Evolutionary conservation across 2,113 vertebrate genomes (phyloP).

Genomic region (Ranitomeya variabilis): DNA sequence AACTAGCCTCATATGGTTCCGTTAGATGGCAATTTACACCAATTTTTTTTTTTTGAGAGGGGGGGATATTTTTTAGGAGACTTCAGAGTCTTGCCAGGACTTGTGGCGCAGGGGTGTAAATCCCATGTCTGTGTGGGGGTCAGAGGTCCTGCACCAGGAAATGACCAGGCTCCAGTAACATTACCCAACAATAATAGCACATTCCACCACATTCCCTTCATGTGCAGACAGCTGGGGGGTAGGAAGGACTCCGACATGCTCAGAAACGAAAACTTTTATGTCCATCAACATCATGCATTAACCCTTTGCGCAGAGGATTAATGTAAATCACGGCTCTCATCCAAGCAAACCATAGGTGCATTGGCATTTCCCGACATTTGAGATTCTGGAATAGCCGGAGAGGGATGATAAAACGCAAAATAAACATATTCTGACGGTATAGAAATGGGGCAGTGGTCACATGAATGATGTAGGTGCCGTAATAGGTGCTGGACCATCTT

Average conservation of each 20-base stretch:
- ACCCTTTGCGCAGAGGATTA: background rate
- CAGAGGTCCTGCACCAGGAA: conserved; percentile 49
- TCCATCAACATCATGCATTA: conserved; percentile 12
- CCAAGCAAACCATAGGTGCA: background rate
- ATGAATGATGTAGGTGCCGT: too few species aligned
- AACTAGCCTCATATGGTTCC: too few species aligned
- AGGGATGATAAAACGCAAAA: background rate
- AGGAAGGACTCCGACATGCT: conserved; percentile 16
- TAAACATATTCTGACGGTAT: background rate
- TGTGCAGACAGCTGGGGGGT: background rate
- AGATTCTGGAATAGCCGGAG: background rate
- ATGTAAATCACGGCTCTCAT: background rate
- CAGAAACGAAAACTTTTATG: conserved; percentile 8
- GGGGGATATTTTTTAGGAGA: background rate
- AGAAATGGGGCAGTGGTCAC: too few species aligned
- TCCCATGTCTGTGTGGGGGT: background rate
- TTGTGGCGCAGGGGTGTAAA: background rate
- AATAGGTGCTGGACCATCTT: too few species aligned
- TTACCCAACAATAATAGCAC: conserved; percentile 50
- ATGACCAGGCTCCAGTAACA: conserved; percentile 50
- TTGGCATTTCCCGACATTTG: background rate
- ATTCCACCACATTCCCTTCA: conserved; percentile 39
- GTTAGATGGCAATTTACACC: too few species aligned
- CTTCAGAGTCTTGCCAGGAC: conserved; percentile 16
- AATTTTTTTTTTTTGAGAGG: background rate